Base-by-base conservation (phyloP, 1,140 invertebrate genomes). In the Drosophila melanica region DNA sequence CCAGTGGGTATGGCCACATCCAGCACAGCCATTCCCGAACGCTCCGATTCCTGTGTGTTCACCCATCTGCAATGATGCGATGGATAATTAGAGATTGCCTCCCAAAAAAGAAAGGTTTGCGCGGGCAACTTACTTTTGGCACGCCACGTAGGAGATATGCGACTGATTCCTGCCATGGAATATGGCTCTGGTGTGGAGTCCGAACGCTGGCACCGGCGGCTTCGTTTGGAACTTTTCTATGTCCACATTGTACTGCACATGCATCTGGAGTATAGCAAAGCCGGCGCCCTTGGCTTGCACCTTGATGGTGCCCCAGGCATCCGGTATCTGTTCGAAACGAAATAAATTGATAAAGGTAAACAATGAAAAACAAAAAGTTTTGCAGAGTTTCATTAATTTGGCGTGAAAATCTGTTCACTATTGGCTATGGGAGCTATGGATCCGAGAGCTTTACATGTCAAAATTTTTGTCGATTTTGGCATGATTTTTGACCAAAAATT, bases 161-260 rank as follows among this genome's bases (percentile, higher is more conserved):
- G 98, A 99, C 93, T 97, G 96, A 94, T 99, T 99, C 86, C 97
- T 95, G 47, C 98, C 98, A 85, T 95, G 94, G 92, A 96, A 98
- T 76, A 95, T 93, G 14, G 96, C 95, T 72, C 94, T 94, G 0
- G 96, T 95, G 44, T 93, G 86, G 54, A 98, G 92, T 60, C 95
- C 94, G 91, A 98, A 98, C 4, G 97, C 94, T 44, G 93, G 93
- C 35, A 96, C 93, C 5, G 97, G 97, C 16, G 98, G 97, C 69
- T 94, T 92, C 2, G 97, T 98, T 92, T 98, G 95, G 93, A 97
- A 97, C 86, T 94, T 94, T n/a, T 93, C 91, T 75, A 96, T 95
- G 92, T 99, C 98, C 27, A 99, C 97, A 93, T 98, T 98, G 91
- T 98, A 98, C 86, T 98, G 96, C n/a, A 98, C 97, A 48, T 96